These are phyloP conservation scores for Hanleya hanleyi DNA, from an alignment of 2,888 invertebrate species.

Conservation along the genomic window DNA sequence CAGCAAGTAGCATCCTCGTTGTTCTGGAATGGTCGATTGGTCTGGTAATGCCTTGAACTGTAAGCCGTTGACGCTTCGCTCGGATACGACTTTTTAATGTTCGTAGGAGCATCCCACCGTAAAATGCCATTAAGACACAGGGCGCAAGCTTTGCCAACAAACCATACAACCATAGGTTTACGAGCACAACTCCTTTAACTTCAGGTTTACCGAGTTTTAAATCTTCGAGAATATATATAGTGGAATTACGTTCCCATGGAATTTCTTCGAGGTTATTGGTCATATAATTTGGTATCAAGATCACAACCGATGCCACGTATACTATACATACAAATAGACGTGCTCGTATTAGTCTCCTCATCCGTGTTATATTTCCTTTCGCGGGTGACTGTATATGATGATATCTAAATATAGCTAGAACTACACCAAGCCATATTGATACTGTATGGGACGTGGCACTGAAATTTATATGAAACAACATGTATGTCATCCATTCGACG, in stretches of 20 bases:
- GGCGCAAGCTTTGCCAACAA: conserved; percentile 93
- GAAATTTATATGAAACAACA: conserved; percentile 87
- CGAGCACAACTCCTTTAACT: conserved; percentile 48
- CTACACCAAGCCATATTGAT: conserved; percentile 93
- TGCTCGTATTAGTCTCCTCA: conserved; percentile 85
- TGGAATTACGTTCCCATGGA: neutral
- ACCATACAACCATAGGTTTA: conserved; percentile 92
- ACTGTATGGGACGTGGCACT: conserved; percentile 91
- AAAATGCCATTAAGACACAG: conserved; percentile 87
- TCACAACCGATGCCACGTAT: conserved; percentile 87
- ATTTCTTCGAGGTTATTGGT: conserved; percentile 80
- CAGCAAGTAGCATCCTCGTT: conserved; percentile 88
- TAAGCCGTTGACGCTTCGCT: conserved; percentile 36
- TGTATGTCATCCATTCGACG: conserved; percentile 72
- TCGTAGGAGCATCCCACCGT: conserved; percentile 71
- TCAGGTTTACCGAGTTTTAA: conserved; percentile 45
- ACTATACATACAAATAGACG: conserved; percentile 84
- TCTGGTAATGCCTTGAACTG: conserved; percentile 10
- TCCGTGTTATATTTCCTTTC: conserved; percentile 77
- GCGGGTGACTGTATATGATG: conserved; percentile 82
- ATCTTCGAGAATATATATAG: conserved; percentile 47
- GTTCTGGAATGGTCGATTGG: conserved; percentile 78
- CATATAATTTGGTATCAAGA: conserved; percentile 89
- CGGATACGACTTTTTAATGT: conserved; percentile 52
- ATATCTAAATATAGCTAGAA: conserved; percentile 92